Evolutionary conservation across 1,140 invertebrate species (phyloP), one percentile per base, ranked within the genome.

Genomic region (Cepaea nemoralis): DNA sequence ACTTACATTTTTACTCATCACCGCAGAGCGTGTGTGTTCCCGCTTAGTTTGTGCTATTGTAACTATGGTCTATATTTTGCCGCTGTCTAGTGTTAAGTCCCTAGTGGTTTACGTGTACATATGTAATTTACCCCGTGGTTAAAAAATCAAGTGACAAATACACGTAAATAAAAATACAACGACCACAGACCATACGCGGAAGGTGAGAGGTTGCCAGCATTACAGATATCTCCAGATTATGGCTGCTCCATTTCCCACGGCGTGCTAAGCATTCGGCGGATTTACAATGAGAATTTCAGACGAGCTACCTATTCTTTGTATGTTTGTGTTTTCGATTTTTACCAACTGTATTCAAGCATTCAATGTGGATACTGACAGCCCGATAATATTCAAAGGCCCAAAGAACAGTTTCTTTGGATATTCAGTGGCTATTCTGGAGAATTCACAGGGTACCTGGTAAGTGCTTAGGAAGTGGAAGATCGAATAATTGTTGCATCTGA

Each of bases 381-480:
- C 98, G 96, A 74, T 98, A 92, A 10, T 96, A 94, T 45, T 97
- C 97, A 31, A 98, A 91, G 91, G 98, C 97, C 19, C 97, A 96
- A 88, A 97, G 97, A 79, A 81, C 81, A 86, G 83, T 67, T 86
- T 83, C 76, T 87, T 87, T 67, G 86, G 86, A 77, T 87, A 86
- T 77, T 84, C 86, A 14, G 84, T 87, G 22, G 86, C 82, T 14
- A 82, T 87, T 22, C 42, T 87, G 69, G 79, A 84, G 63, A 87
- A 84, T 50, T 78, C 70, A 19, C 48, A 84, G 35, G 84, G 84
- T 0, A 81, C 80, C 0, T 83, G 82, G 86, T 87, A 76, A 84
- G 86, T 87, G 12, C n/a, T 0, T 6, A 63, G n/a, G 6, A 6
- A 63, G 27, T 27, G 59, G n/a, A 55, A 63, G 59, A 31, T 48